These are phyloP conservation scores for Temnothorax unifasciatus DNA, from an alignment of 2,888 invertebrate species.

Conservation along the genomic window DNA sequence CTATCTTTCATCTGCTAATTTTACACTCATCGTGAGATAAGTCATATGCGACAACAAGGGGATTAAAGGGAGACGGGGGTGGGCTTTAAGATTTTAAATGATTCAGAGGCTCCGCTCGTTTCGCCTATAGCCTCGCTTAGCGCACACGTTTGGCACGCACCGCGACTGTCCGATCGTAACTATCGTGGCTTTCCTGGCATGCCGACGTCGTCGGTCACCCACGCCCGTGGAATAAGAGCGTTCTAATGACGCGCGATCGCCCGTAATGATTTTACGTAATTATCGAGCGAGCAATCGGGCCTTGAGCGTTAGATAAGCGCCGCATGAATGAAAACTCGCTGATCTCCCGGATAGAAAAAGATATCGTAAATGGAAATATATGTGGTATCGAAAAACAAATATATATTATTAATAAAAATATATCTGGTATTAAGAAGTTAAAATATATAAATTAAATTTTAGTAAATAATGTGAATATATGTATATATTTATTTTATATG, in stretches of 20 bases:
- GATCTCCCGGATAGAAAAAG: not conserved
- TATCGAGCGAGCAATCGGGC: constrained; percentile 16
- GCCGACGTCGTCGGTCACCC: constrained; percentile 26
- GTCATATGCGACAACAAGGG: constrained; percentile 30
- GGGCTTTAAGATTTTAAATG: constrained; percentile 26
- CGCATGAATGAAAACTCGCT: constrained; percentile 38
- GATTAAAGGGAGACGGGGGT: not conserved
- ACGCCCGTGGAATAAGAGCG: constrained; percentile 47
- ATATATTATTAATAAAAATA: not conserved
- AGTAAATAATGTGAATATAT: too few relatives aligned
- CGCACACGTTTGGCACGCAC: constrained; percentile 40
- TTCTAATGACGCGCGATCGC: constrained; percentile 47
- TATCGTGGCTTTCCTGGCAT: constrained; percentile 40
- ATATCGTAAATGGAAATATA: not conserved
- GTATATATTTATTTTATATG: too few relatives aligned
- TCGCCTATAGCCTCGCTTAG: constrained; percentile 9
- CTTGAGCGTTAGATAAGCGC: not conserved
- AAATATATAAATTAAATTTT: not conserved
- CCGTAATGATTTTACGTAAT: constrained; percentile 49
- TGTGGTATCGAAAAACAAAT: not conserved
- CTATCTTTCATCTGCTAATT: constrained; percentile 40
- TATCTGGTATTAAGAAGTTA: not conserved
- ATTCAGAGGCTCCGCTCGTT: constrained; percentile 40
- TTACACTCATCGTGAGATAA: constrained; percentile 36
- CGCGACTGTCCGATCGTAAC: constrained; percentile 44